Base-by-base conservation (phyloP, 2,888 invertebrate species). In the Melieria picta region DNA sequence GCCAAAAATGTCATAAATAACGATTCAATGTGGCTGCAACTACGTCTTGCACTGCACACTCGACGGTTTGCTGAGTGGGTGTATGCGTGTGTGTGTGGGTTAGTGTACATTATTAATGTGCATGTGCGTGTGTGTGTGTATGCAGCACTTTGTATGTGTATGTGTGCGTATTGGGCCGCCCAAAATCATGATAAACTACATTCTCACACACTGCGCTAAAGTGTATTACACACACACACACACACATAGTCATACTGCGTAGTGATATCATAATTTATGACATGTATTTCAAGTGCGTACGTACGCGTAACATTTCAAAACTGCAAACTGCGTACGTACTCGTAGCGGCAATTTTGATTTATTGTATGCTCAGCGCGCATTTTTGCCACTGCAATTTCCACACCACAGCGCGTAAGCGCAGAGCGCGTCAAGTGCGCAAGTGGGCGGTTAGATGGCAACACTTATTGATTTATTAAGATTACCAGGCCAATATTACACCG, bases 1-100 rank as follows among this genome's bases (percentile, higher is more conserved):
- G 69, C 69, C 69, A 69, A 69, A 69, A 69, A 55, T 69, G 69
- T 69, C 69, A 69, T 69, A 69, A 69, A 69, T 69, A 63, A 63
- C 62, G 63, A 63, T 61, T 69, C 67, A 67, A 52, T 67, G 52
- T 16, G 60, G 60, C 52, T 50, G 10, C 30, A 50, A 7, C 60
- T 43, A 30, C 30, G 30, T 30, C 30, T 30, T 30, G 30, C 30
- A 2, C n/a, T 48, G 13, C 60, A 58, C 42, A 7, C 58, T 10
- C 43, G 10, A 48, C 43, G 13, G 58, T 50, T 16, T 67, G 50
- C 5, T 42, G 43, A 45, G 50, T 45, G 52, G 50, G 50, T 52
- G 43, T 13, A 48, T 7, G 11, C 16, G 60, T 47, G 10, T 45
- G 9, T 63, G 10, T 65, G 9, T 5, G 30, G 42, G 16, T 48